Evolutionary conservation across 2,888 invertebrate species (phyloP).

Genomic region (Lymantria monacha): DNA sequence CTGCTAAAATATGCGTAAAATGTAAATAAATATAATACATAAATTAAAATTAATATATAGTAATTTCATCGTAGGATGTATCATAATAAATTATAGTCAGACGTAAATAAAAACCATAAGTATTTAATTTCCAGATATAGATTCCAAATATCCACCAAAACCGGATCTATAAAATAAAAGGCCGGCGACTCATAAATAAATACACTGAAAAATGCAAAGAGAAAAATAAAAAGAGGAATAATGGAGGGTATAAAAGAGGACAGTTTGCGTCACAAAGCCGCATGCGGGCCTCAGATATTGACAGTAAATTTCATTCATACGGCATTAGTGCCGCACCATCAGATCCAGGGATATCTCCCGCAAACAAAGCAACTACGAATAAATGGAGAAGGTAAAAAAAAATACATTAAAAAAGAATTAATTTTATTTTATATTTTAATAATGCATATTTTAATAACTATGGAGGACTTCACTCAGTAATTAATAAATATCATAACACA

Average conservation of each 20-base stretch:
- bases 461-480: too few relatives aligned
- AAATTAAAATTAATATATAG: too few relatives aligned
- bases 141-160: constrained; percentile 39
- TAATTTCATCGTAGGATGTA: not conserved
- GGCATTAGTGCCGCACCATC: constrained; percentile 81
- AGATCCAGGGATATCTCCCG: constrained; percentile 69
- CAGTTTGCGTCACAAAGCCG: constrained; percentile 80
- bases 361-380: constrained; percentile 41
- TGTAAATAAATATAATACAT: too few relatives aligned
- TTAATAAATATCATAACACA: too few relatives aligned
- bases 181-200: constrained; percentile 54
- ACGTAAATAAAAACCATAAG: constrained; percentile 12
- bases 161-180: constrained; percentile 48
- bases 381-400: constrained; percentile 24
- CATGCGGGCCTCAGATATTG: constrained; percentile 82
- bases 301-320: constrained; percentile 83
- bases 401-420: not conserved
- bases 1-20: too few relatives aligned
- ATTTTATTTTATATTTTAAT: too few relatives aligned
- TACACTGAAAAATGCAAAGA: constrained; percentile 65
- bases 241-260: constrained; percentile 75
- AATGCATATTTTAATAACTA: too few relatives aligned
- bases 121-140: constrained; percentile 22
- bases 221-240: constrained; percentile 65
- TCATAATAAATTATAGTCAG: not conserved